These are phyloP conservation scores for Papilio dardanus DNA, from an alignment of 1,140 invertebrate species.

Conservation along the genomic window DNA sequence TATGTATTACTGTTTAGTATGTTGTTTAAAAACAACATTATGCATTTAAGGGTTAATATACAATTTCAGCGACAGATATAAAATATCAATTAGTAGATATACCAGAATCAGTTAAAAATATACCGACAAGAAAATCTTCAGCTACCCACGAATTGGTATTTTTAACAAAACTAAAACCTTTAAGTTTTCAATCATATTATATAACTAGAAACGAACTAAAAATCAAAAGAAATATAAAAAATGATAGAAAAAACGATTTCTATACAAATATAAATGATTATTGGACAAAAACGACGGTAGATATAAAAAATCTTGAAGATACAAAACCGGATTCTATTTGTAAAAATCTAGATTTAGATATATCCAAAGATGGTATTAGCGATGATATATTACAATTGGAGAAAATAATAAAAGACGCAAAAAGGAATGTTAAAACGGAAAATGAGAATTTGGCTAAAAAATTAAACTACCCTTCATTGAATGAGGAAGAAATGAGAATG, in stretches of 20 bases:
- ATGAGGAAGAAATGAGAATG: slow-evolving; percentile 67
- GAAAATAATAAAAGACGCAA: slow-evolving; percentile 44
- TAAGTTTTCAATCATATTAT: slow-evolving; percentile 85
- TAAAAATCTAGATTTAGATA: slow-evolving; percentile 45
- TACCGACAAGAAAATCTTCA: slow-evolving; percentile 85
- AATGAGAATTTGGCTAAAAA: slow-evolving; percentile 42
- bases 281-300: slow-evolving; percentile 46
- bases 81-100: slow-evolving; percentile 84
- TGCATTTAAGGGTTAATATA: slow-evolving; percentile 40
- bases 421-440: slow-evolving; percentile 21
- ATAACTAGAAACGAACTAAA: slow-evolving; percentile 62
- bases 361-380: slow-evolving; percentile 46
- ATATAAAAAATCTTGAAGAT: slow-evolving; percentile 46
- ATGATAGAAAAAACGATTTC: slow-evolving; percentile 45
- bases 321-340: slow-evolving; percentile 27
- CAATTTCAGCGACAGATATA: slow-evolving; percentile 55
- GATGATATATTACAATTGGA: slow-evolving; percentile 47
- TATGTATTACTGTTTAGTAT: too few species aligned
- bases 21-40: too few species aligned
- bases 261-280: slow-evolving; percentile 54
- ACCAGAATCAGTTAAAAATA: slow-evolving; percentile 79
- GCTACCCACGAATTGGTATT: slow-evolving; percentile 87
- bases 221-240: slow-evolving; percentile 45
- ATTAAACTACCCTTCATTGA: slow-evolving; percentile 47
- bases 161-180: slow-evolving; percentile 83